Conservation (phyloP, 2,797 vertebrate genomes). For the Alcedo quadribrachys region DNA sequence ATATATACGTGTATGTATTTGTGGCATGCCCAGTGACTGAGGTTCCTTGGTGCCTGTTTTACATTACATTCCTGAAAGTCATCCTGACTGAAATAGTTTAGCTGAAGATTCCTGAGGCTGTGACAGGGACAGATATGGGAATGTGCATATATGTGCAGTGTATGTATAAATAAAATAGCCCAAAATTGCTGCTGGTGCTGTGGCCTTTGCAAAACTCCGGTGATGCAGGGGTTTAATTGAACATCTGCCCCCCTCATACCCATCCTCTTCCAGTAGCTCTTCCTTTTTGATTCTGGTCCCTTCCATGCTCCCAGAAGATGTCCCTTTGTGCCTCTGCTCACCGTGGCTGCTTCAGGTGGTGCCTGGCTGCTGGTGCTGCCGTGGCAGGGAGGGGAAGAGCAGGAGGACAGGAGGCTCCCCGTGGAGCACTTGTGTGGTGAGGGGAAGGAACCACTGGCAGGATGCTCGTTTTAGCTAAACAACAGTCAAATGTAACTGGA, state of each 20-base stretch:
- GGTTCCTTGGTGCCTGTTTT: constrained; percentile 27
- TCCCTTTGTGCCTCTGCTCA: neutral
- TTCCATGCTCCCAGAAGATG: neutral
- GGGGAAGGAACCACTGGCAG: neutral
- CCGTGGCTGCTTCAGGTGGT: neutral
- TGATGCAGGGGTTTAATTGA: neutral
- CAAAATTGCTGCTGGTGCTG: neutral
- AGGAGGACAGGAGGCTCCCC: neutral
- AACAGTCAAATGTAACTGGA: neutral
- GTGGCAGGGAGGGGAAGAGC: neutral
- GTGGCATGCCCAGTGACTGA: neutral
- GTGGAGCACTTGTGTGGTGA: neutral
- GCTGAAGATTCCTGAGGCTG: constrained; percentile 22
- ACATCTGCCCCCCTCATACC: neutral
- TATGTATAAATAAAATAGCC: neutral
- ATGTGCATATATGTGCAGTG: neutral
- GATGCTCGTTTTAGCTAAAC: neutral
- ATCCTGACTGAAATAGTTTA: constrained; percentile 34
- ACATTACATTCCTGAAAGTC: constrained; percentile 39
- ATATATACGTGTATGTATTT: neutral
- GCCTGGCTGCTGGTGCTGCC: neutral
- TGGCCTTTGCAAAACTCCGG: neutral
- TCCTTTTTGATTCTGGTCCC: neutral
- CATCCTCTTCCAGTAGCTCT: neutral
- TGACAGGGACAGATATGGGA: constrained; percentile 14